Conservation (phyloP, 2,888 invertebrate species). For the Anodontia alba region DNA sequence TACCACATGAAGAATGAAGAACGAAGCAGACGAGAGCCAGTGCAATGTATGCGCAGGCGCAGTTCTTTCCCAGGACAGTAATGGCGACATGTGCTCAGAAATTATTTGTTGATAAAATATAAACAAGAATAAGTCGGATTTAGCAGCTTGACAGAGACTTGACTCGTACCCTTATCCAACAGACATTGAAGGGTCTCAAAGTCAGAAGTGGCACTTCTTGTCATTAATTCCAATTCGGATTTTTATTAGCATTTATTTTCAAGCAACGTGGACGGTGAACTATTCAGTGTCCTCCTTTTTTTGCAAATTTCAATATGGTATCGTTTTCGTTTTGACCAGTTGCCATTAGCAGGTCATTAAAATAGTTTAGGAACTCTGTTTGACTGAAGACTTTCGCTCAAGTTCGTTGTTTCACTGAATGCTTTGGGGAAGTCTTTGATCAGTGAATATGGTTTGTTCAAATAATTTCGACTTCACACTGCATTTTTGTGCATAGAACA, state of each 20-base stretch:
- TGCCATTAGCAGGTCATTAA: no score
- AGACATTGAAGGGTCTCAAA: not conserved
- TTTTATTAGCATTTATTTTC: not conserved
- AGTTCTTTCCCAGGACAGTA: constrained; percentile 66
- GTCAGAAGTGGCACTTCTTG: not conserved
- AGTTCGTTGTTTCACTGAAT: no score
- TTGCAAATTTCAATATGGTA: not conserved
- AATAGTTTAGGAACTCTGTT: no score
- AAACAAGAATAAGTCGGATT: not conserved
- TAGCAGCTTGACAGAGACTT: not conserved
- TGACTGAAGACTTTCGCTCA: no score
- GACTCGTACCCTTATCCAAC: not conserved
- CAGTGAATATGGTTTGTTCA: no score
- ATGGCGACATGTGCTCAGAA: constrained; percentile 82
- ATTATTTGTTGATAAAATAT: constrained; percentile 53
- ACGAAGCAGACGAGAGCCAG: no score
- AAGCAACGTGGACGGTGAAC: constrained; percentile 6
- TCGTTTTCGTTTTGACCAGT: not conserved
- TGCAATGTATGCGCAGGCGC: constrained; percentile 74
- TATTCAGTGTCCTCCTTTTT: not conserved
- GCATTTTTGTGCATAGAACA: no score
- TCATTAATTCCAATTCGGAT: not conserved
- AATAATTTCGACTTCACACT: no score
- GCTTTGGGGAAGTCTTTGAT: no score
- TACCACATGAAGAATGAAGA: no score